phyloP scores from a whole-genome alignment of 2,888 invertebrate species.

The Chloromyia formosa region DNA sequence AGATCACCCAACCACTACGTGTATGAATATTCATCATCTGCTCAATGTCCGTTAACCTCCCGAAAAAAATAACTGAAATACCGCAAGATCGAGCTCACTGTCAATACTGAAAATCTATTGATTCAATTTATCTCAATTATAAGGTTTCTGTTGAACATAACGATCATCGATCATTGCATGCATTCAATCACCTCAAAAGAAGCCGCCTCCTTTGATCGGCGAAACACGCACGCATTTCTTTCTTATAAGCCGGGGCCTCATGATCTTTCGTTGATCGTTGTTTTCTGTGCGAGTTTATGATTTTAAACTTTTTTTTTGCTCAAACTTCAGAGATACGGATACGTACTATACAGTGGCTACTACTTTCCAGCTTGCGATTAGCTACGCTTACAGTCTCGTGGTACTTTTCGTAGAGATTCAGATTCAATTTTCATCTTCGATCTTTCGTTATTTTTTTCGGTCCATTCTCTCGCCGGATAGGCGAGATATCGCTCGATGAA shows the following conservation, averaged over 20 bases:
- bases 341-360: not conserved
- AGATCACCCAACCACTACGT: too few species aligned
- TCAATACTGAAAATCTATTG: constrained; percentile 28
- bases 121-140: constrained; percentile 43
- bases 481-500: not conserved
- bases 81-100: constrained; percentile 6
- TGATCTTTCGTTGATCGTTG: not conserved
- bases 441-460: not conserved
- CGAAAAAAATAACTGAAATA: not conserved
- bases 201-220: constrained; percentile 13
- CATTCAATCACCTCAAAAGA: constrained; percentile 33
- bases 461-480: not conserved
- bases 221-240: constrained; percentile 6
- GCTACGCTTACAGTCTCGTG: not conserved
- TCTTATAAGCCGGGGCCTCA: not conserved
- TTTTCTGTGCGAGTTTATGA: not conserved
- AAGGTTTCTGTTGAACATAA: constrained; percentile 41
- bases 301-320: too few species aligned
- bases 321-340: too few species aligned
- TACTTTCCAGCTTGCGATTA: not conserved
- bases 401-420: not conserved
- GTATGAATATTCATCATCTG: too few species aligned
- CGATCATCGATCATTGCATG: constrained; percentile 42
- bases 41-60: not conserved
- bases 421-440: not conserved